Base-by-base conservation (phyloP, 2,888 invertebrate species). In the Nematopogon swammerdamellus region DNA sequence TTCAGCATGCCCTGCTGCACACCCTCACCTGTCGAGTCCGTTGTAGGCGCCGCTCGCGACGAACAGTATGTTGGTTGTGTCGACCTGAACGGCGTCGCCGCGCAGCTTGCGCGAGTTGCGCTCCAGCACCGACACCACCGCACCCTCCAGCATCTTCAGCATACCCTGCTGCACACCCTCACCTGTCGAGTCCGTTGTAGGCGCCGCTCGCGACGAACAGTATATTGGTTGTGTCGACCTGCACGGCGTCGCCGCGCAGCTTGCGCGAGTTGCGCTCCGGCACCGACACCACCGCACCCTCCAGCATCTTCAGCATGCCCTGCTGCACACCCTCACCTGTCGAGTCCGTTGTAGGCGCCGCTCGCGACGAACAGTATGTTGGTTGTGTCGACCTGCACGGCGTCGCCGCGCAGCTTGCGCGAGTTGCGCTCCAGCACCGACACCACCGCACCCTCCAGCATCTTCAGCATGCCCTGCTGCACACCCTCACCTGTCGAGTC, bases 21-120 rank as follows among this genome's bases (percentile, higher is more conserved):
- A 44, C 99, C 99, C 72, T 99, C 99, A 43, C 99, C 88, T 82
- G 60, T 2, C 98, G 6, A 99, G 81, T 0, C 98, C 98, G 65
- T 95, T 98, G 70, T 98, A 99, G 0, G 99, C 99, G 5, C 99
- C 99, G 57, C 97, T 98, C 2, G 97, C 98, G 6, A 99, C 95
- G 79, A 99, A 99, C 45, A 99, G 82, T 54, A 99, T 98, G 72
- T 99, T 98, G 45, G 98, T 97, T 25, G 99, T 99, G 72, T 99
- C 99, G 1, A 99, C 95, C 65, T 95, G 95, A 20, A 97, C 90
- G 0, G 95, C 95, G 73, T 98, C 97, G 0, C 97, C 96, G 19
- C 97, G 83, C 50, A 97, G 75, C 71, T 97, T 97, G 52, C 97
- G 84, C 11, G 95, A 93, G 74, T 95, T 96, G 47, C 92, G 83